Evolutionary conservation across 2,797 vertebrate genomes (phyloP).

Genomic region (Ctenosaura bakeri): DNA sequence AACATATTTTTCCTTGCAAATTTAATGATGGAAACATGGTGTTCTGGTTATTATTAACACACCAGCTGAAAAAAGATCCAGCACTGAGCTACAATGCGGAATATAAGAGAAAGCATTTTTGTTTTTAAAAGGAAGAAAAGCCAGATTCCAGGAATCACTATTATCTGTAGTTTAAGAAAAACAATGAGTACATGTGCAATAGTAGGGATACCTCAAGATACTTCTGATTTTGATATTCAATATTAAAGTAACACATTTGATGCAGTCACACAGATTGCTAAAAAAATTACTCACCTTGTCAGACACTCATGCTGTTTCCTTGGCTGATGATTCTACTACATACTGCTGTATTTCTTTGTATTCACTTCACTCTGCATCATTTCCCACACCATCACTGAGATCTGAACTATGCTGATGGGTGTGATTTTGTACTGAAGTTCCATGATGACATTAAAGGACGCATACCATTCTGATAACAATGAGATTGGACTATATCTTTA

Average conservation of each 20-base stretch:
- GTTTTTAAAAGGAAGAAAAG: too few species aligned
- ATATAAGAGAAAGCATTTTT: not conserved
- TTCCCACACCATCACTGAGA: not conserved
- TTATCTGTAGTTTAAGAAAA: not conserved
- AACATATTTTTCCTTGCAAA: slow-evolving; percentile 26
- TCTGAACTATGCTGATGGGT: too few species aligned
- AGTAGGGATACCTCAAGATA: not conserved
- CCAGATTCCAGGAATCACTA: not conserved
- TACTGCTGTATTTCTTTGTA: not conserved
- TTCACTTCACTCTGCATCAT: not conserved
- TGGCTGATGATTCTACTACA: not conserved
- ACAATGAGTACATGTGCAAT: not conserved
- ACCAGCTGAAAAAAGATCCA: not conserved
- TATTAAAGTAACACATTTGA: not conserved
- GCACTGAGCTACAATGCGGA: not conserved
- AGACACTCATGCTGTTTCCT: not conserved
- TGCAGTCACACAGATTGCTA: not conserved
- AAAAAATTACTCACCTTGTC: not conserved
- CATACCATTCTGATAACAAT: not conserved
- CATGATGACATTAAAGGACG: not conserved
- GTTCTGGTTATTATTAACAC: slow-evolving; percentile 20
- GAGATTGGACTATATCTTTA: not conserved
- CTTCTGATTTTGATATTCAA: not conserved
- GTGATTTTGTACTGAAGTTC: not conserved
- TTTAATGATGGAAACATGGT: not conserved